Evolutionary conservation across 2,113 vertebrate species (phyloP).

Genomic region (Oryctolagus cuniculus): DNA sequence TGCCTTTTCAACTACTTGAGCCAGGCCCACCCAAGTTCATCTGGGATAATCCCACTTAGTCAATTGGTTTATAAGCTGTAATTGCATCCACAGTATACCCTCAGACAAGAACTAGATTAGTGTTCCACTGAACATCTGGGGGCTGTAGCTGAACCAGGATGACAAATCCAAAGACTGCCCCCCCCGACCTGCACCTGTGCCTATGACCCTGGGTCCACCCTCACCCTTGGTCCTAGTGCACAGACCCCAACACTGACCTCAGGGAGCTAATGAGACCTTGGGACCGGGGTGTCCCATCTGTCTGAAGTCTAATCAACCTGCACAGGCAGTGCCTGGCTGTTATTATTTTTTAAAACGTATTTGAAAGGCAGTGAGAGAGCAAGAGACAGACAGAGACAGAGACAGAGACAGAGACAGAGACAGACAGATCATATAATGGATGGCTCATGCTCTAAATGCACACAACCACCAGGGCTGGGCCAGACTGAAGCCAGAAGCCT

Average conservation of each 20-base stretch:
- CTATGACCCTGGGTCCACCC: neutral
- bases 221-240: neutral
- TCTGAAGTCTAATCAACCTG: neutral
- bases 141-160: accelerated
- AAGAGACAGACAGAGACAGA: too few relatives aligned
- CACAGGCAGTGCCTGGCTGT: too few relatives aligned
- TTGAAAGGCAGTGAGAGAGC: too few relatives aligned
- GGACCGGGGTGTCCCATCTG: neutral
- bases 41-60: neutral
- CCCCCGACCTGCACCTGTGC: neutral
- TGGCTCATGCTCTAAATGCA: too few relatives aligned
- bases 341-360: too few relatives aligned
- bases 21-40: neutral
- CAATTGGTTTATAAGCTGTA: neutral
- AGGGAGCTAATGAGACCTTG: neutral
- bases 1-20: neutral
- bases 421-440: too few relatives aligned
- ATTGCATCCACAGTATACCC: neutral
- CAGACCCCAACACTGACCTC: neutral
- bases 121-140: neutral
- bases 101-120: neutral
- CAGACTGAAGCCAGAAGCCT: too few relatives aligned
- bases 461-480: too few relatives aligned
- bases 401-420: too few relatives aligned
- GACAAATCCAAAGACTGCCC: neutral